Base-by-base conservation (phyloP, 2,888 invertebrate species). In the Girardia tigrina region DNA sequence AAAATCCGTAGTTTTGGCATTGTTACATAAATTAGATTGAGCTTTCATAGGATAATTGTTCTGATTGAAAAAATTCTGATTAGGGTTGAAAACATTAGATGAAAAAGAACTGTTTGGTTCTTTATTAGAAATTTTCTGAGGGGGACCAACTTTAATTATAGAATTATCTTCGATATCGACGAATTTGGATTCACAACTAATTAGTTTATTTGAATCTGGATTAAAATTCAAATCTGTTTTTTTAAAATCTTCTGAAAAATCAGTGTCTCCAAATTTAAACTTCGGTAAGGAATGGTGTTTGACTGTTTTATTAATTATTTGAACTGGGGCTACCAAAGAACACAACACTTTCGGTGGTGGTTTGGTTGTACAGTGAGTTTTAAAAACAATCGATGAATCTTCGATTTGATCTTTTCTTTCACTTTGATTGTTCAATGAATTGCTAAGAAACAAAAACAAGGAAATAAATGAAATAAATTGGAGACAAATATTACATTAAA, bases 321-420 rank as follows among this genome's bases (percentile, higher is more conserved):
- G 56, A n/a, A 56, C 56, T 56, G 56, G 56, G 6, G 56, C 56
- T 2, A 56, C 56, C 4, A 56, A 23, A 56, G 56, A 56, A 56
- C 4, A 56, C n/a, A 56, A 56, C 56, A 56, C 56, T 56, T 56
- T 56, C n/a, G 56, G 56, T 56, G 56, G 56, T 56, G 56, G 56
- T 56, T 56, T 56, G 4, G 56, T 56, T 56, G 56, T 56, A n/a
- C 56, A 56, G 23, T 56, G 56, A 6, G 56, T 56, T 56, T 56
- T 56, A 56, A 56, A 56, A 8, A 56, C 56, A 56, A 56, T 56
- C 4, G 56, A 56, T 56, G 23, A 56, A n/a, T 56, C 56, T 56
- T 56, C 56, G 23, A 4, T 56, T 12, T 4, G 4, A 56, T 56
- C 56, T 56, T 56, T 56, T 56, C 23, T 56, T 23, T 56, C 56